Evolutionary conservation across 2,113 vertebrate genomes (phyloP).

Genomic region (human (Homo sapiens)): GRCh38 chr7:36777501-36778000

Average conservation of each 20-base stretch:
- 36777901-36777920: slow-evolving; percentile 13
- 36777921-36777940: slow-evolving; percentile 22
- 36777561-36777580: not conserved
- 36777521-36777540: not conserved
- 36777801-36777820: slow-evolving; percentile 26
- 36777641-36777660: not conserved
- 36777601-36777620: not conserved
- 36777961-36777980: slow-evolving; percentile 54
- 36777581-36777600: not conserved
- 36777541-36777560: not conserved
- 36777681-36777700: slow-evolving; percentile 14
- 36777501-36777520: not conserved
- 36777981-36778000: slow-evolving; percentile 66
- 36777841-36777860: not conserved
- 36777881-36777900: not conserved
- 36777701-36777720: slow-evolving; percentile 12
- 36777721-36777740: slow-evolving; percentile 52
- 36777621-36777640: not conserved
- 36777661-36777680: slow-evolving; percentile 18
- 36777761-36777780: not conserved
- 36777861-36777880: not conserved
- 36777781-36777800: slow-evolving; percentile 58
- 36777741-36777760: slow-evolving; percentile 48
- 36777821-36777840: not conserved
- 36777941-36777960: slow-evolving; percentile 61